Conservation (phyloP, 2,113 vertebrate species). For the Lophura nycthemera region DNA sequence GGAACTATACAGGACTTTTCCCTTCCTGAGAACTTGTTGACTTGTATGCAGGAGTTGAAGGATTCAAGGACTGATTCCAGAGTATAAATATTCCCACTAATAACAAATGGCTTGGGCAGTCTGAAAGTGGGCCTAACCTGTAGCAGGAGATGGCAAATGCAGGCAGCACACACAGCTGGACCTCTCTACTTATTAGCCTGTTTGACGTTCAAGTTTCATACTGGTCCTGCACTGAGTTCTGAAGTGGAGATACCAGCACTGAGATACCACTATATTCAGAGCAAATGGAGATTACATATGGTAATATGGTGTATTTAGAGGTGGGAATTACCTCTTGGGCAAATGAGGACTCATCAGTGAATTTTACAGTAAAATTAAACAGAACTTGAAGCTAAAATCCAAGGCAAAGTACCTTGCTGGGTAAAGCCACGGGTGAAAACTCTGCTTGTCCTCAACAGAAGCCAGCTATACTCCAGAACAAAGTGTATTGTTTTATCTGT, state of each 20-base stretch:
- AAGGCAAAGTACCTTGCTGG: not conserved
- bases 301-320: not conserved
- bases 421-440: not conserved
- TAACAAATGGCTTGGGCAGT: not conserved
- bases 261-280: not conserved
- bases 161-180: not conserved
- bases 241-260: not conserved
- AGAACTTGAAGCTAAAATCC: not conserved
- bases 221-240: not conserved
- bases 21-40: constrained; percentile 28
- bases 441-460: not conserved
- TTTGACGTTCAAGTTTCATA: rapidly evolving
- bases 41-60: not conserved
- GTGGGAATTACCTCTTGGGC: not conserved
- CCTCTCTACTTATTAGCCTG: not conserved
- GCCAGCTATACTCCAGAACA: not conserved
- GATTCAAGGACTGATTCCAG: not conserved
- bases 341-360: not conserved
- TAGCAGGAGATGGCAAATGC: not conserved
- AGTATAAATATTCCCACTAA: not conserved
- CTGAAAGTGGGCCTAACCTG: not conserved
- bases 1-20: not conserved
- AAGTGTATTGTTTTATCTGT: not conserved
- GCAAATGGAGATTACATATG: not conserved
- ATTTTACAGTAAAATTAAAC: not conserved